A percentile compares a stretch with the other conserved stretches of the same genome.
Evolutionary conservation across 2,113 vertebrate species (phyloP).

Genomic region (Phylloscopus trochilus): DNA sequence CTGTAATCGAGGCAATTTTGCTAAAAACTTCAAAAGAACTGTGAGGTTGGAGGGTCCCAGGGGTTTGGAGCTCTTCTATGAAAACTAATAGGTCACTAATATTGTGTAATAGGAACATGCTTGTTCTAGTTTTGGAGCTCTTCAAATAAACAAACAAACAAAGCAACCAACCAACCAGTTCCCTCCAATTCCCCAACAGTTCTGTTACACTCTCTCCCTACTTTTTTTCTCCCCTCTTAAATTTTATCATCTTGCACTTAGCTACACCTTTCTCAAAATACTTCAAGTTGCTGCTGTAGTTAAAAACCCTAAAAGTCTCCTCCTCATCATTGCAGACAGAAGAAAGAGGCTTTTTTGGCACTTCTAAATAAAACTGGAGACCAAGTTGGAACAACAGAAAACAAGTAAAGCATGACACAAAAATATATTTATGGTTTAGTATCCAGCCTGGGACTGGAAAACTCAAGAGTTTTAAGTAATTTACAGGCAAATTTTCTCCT

Average conservation of each 20-base stretch:
- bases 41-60: background rate
- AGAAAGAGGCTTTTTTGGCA: slow-evolving; percentile 24
- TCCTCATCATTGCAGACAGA: background rate
- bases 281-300: background rate
- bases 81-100: background rate
- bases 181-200: background rate
- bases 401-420: background rate
- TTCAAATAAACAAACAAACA: background rate
- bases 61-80: background rate
- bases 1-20: background rate
- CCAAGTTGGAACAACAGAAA: background rate
- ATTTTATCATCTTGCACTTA: background rate
- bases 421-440: background rate
- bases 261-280: slow-evolving; percentile 10
- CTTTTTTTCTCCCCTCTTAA: background rate
- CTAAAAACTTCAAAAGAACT: background rate
- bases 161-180: background rate
- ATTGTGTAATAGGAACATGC: background rate
- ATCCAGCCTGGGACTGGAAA: background rate
- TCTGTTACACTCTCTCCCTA: background rate
- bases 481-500: background rate
- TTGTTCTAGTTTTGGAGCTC: background rate
- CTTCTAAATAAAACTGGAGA: slow-evolving; percentile 10
- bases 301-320: background rate
- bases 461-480: background rate